Percentiles rank a stretch among this genome's conserved stretches.
These are phyloP conservation scores for Metallyticus violacea DNA, from an alignment of 2,888 invertebrate genomes.

Conservation along the genomic window DNA sequence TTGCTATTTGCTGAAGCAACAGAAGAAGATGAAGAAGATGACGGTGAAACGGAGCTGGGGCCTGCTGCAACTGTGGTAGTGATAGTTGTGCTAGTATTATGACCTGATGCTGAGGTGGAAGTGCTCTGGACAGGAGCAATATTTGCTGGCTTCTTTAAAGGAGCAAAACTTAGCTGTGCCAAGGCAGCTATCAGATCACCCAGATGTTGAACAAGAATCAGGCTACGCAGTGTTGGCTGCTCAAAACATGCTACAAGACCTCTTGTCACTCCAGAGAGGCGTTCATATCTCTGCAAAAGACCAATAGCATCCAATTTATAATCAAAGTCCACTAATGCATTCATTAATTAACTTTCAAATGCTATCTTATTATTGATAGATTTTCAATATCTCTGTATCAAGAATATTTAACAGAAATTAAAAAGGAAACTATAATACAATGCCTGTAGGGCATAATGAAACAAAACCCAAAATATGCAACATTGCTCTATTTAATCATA, in stretches of 20 bases:
- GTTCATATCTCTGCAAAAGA: slow-evolving; percentile 37
- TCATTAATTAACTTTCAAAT: not conserved
- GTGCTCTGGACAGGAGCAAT: not conserved
- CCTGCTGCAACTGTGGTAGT: not conserved
- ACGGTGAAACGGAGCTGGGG: not conserved
- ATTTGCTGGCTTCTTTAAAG: slow-evolving; percentile 58
- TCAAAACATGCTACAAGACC: slow-evolving; percentile 52
- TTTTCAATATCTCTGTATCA: not conserved
- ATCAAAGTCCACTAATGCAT: not conserved
- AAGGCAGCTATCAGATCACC: slow-evolving; percentile 63
- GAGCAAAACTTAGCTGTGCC: slow-evolving; percentile 67
- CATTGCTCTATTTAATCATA: too few species aligned
- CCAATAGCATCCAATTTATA: not conserved
- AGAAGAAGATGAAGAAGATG: not conserved
- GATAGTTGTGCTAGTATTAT: not conserved
- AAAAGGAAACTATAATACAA: not conserved
- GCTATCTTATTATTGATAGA: not conserved
- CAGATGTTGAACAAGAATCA: slow-evolving; percentile 56
- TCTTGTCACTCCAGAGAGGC: slow-evolving; percentile 50
- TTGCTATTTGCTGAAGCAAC: not conserved
- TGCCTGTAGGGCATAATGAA: not conserved
- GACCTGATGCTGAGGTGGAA: not conserved
- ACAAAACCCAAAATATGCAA: not conserved
- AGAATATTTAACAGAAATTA: not conserved
- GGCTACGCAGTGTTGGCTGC: slow-evolving; percentile 53